Percentiles rank a stretch among this genome's conserved stretches.
phyloP scores from a whole-genome alignment of 2,797 vertebrate species.

The Manis crassicaudata region DNA sequence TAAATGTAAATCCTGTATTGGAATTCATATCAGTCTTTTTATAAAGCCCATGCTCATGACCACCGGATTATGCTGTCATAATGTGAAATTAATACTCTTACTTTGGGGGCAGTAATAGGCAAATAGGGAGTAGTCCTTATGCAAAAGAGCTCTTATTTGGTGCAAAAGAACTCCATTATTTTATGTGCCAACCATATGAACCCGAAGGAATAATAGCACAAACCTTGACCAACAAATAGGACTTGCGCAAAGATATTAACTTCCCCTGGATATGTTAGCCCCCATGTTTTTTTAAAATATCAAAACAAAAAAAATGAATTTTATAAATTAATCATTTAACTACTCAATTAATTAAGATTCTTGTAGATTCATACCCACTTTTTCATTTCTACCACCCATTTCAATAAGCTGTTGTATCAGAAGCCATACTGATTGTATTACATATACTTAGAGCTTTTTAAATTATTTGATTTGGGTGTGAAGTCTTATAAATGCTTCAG shows the following conservation, averaged over 20 bases:
- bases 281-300: not conserved
- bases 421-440: not conserved
- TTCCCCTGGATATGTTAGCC: not conserved
- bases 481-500: conserved; percentile 9
- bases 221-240: not conserved
- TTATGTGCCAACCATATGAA: not conserved
- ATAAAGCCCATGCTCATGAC: not conserved
- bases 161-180: not conserved
- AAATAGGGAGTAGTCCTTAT: not conserved
- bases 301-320: not conserved
- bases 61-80: not conserved
- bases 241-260: not conserved
- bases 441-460: not conserved
- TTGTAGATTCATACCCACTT: not conserved
- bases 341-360: not conserved
- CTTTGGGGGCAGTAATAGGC: not conserved
- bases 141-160: not conserved
- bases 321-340: not conserved
- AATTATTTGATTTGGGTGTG: not conserved
- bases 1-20: not conserved
- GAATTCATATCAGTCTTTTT: not conserved
- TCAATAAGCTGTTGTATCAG: not conserved
- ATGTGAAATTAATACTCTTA: not conserved
- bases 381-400: not conserved
- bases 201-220: not conserved